phyloP scores from a whole-genome alignment of 2,113 vertebrate species.

The Anser brachyrhynchus region DNA sequence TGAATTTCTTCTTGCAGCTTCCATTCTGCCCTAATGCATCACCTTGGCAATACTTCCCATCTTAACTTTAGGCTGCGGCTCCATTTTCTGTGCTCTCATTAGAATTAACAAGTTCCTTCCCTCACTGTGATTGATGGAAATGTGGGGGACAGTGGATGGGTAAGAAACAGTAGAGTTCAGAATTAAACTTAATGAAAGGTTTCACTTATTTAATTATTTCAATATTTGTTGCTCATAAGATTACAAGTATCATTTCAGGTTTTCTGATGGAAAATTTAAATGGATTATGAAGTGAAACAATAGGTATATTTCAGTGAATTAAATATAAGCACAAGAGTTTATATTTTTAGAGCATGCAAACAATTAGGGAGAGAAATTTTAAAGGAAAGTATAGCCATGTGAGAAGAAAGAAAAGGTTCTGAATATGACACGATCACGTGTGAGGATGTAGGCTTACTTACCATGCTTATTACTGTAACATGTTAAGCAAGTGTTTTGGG shows the following conservation, averaged over 20 bases:
- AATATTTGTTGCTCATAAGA: not conserved
- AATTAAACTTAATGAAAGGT: not conserved
- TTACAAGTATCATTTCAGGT: not conserved
- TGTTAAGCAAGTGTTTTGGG: not conserved
- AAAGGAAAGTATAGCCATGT: accelerated
- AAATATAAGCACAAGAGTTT: not conserved
- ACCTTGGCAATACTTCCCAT: not conserved
- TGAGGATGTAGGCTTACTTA: not conserved
- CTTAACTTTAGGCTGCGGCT: not conserved
- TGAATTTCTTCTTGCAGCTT: not conserved
- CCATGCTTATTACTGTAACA: not conserved
- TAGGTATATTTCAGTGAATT: not conserved
- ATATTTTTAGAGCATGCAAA: not conserved
- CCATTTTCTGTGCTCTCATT: not conserved
- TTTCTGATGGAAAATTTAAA: not conserved
- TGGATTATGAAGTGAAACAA: not conserved
- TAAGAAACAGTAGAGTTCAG: not conserved
- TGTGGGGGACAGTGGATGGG: not conserved
- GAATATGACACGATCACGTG: not conserved
- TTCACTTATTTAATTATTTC: not conserved
- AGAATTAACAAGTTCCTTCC: not conserved
- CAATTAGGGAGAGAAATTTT: not conserved
- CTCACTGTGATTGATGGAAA: not conserved
- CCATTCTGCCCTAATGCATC: not conserved
- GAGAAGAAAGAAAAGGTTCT: not conserved